Base-by-base conservation (phyloP, 2,797 vertebrate genomes). In the Syngnathus acus region DNA sequence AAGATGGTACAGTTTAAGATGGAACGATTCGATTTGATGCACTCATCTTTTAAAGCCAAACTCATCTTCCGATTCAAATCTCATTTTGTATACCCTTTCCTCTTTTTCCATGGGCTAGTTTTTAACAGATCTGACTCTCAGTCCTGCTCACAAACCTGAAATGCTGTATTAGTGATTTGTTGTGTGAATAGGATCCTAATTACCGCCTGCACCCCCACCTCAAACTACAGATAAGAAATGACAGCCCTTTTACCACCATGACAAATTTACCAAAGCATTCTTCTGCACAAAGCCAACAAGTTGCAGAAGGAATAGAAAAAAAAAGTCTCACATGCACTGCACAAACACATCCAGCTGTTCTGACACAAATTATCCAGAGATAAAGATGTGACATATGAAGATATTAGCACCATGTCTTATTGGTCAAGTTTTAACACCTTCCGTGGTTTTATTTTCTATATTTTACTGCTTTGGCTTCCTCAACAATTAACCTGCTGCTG, bases 331-430 rank as follows among this genome's bases (percentile, higher is more conserved):
- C 76, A 68, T 68, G 71, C 72, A 68, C 71, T 54, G 53, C 53
- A 26, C 53, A 54, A 54, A 69, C 69, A 45, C 65, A 70, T 64
- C 66, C 67, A 71, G 9, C 11, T 65, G 42, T 73, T 67, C 71
- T 51, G 32, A 68, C 65, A 32, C 72, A 75, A 17, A 74, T 78
- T 66, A 76, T 68, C 58, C 66, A 61, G 62, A n/a, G 63, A 65
- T 64, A 67, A 65, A 53, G 48, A 50, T 75, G 71, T 66, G 74
- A 69, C 70, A 79, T 73, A 72, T 70, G 76, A 73, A 78, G 73
- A 65, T 62, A 19, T 39, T 3, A 43, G 16, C 43, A 53, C 72
- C 48, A 26, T 72, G 74, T 80, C 68, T 54, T 64, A 64, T 54
- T 65, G 79, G 42, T 65, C 63, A 80, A 81, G 69, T 59, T 69